Evolutionary conservation across 2,113 vertebrate species (phyloP).

Genomic region (Peromyscus californicus): DNA sequence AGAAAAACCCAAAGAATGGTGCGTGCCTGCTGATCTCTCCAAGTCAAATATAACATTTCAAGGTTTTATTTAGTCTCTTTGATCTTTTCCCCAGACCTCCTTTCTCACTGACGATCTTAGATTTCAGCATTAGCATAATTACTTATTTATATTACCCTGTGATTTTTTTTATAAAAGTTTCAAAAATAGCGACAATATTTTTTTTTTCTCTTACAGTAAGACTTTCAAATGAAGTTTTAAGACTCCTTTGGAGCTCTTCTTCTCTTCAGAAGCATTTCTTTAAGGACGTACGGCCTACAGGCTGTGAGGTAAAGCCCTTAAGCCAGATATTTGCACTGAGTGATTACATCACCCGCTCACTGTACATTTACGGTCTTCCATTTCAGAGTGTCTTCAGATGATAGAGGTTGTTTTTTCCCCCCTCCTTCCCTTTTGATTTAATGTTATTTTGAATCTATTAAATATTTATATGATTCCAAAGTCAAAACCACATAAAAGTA

Average conservation of each 20-base stretch:
- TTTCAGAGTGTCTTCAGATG: conserved; percentile 58
- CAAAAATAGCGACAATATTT: conserved; percentile 52
- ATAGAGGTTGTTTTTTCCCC: background rate
- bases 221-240: conserved; percentile 56
- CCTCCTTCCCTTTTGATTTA: conserved; percentile 58
- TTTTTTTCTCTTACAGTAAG: conserved; percentile 45
- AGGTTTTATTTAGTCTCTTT: conserved; percentile 63
- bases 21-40: background rate
- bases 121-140: conserved; percentile 62
- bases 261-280: conserved; percentile 38
- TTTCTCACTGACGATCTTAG: conserved; percentile 34
- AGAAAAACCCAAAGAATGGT: conserved; percentile 33
- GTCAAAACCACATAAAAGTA: conserved; percentile 48
- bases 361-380: conserved; percentile 10
- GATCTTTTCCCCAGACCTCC: conserved; percentile 31
- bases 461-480: conserved; percentile 67
- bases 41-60: conserved; percentile 34
- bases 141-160: conserved; percentile 51
- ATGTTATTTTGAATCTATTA: conserved; percentile 55
- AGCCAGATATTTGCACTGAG: background rate
- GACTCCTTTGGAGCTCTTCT: conserved; percentile 38
- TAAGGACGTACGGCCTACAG: background rate
- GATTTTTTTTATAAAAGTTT: conserved; percentile 47
- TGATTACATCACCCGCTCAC: background rate
- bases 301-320: background rate